A percentile compares a stretch with the other conserved stretches of the same genome.
phyloP scores from a whole-genome alignment of 2,888 invertebrate genomes.

The Tanytarsus gracilentus region DNA sequence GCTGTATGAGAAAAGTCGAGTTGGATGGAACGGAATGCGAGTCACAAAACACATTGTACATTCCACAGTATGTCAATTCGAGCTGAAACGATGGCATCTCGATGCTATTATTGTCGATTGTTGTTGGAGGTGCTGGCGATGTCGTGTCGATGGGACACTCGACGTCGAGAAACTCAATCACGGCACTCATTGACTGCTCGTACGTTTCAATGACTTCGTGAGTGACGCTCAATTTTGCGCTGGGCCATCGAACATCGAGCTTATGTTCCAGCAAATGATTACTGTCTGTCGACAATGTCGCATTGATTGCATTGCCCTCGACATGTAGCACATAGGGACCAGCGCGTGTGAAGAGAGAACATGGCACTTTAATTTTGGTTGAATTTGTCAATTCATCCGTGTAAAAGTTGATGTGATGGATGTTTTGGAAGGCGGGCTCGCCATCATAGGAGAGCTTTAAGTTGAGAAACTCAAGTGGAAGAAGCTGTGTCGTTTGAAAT shows the following conservation, averaged over 20 bases:
- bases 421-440: constrained; percentile 23
- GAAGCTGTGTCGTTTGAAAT: constrained; percentile 19
- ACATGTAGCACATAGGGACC: constrained; percentile 54
- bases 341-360: constrained; percentile 64
- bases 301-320: constrained; percentile 31
- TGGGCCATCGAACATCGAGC: constrained; percentile 75
- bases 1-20: constrained; percentile 60
- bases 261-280: constrained; percentile 43
- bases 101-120: too few relatives aligned
- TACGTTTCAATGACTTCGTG: constrained; percentile 72
- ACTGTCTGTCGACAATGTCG: constrained; percentile 26
- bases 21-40: constrained; percentile 43
- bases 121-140: too few relatives aligned
- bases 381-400: constrained; percentile 35
- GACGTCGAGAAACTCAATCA: constrained; percentile 64
- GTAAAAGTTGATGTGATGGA: constrained; percentile 34
- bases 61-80: constrained; percentile 71
- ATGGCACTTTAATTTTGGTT: constrained; percentile 51
- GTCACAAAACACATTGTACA: constrained; percentile 62
- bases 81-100: constrained; percentile 62
- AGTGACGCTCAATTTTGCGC: constrained; percentile 59
- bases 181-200: constrained; percentile 61
- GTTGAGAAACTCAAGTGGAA: constrained; percentile 11
- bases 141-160: constrained; percentile 56
- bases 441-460: constrained; percentile 16